Conservation (phyloP, 2,113 vertebrate genomes). For the Engystomops pustulosus region DNA sequence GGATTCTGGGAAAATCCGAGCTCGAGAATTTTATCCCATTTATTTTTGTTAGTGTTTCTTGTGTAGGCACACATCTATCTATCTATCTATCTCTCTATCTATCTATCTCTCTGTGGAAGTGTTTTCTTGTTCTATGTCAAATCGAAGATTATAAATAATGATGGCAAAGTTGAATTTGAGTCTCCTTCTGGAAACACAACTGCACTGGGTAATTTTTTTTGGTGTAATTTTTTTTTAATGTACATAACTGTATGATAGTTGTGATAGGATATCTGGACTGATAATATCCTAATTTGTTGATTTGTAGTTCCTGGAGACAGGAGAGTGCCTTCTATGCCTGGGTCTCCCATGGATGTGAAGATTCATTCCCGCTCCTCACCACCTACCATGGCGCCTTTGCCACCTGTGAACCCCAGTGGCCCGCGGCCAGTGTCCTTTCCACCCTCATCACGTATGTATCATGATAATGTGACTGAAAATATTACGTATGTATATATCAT, state of each 20-base stretch:
- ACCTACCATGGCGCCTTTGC: slow-evolving; percentile 92
- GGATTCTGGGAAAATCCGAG: slow-evolving; percentile 43
- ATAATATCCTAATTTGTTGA: slow-evolving; percentile 21
- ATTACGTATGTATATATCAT: neutral
- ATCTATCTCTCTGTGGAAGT: neutral
- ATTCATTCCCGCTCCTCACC: slow-evolving; percentile 93
- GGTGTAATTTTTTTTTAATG: too few relatives aligned
- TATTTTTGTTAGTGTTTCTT: neutral
- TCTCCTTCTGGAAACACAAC: too few relatives aligned
- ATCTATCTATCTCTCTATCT: neutral
- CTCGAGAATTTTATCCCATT: slow-evolving; percentile 2
- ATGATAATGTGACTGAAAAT: neutral
- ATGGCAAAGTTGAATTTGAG: too few relatives aligned
- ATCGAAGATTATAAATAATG: too few relatives aligned
- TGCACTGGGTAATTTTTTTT: neutral
- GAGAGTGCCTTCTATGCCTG: slow-evolving; percentile 96
- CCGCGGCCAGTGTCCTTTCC: slow-evolving; percentile 92
- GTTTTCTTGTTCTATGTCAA: too few relatives aligned
- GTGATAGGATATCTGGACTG: neutral
- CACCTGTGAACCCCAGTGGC: slow-evolving; percentile 89
- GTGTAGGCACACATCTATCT: neutral
- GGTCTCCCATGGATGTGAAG: slow-evolving; percentile 97
- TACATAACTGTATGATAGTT: neutral
- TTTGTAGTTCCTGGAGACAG: slow-evolving; percentile 89
- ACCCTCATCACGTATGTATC: slow-evolving; percentile 85